Conservation (phyloP, 2,888 invertebrate species). For the Tethea ocularis region DNA sequence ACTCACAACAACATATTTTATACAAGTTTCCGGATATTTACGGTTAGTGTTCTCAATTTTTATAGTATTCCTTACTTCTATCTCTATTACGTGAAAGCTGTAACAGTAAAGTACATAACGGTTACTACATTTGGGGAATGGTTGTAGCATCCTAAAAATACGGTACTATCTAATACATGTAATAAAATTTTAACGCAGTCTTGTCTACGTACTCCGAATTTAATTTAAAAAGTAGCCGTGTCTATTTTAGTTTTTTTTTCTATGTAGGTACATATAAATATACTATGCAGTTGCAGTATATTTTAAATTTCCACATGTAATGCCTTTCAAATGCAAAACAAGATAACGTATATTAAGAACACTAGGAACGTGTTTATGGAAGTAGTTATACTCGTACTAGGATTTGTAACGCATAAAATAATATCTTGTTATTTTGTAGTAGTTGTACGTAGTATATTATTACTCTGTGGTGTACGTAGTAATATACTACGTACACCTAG, state of each 20-base stretch:
- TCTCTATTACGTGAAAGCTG: slow-evolving; percentile 56
- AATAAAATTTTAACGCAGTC: slow-evolving; percentile 1
- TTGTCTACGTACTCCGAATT: slow-evolving; percentile 7
- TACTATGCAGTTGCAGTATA: no score
- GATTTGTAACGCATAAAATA: no score
- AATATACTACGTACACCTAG: no score
- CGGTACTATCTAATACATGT: slow-evolving; percentile 2
- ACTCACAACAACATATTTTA: slow-evolving; percentile 8
- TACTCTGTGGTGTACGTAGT: no score
- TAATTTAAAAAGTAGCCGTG: slow-evolving; percentile 12
- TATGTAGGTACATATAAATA: background rate
- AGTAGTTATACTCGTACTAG: no score
- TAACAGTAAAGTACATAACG: slow-evolving; percentile 62
- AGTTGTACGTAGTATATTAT: no score
- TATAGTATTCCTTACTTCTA: slow-evolving; percentile 59
- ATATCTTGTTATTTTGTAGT: no score
- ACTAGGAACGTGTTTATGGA: no score
- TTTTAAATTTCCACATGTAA: no score
- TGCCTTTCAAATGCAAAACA: no score
- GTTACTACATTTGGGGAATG: slow-evolving; percentile 60
- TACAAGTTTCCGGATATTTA: slow-evolving; percentile 39
- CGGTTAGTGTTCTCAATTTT: slow-evolving; percentile 56
- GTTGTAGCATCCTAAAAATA: slow-evolving; percentile 46
- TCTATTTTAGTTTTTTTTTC: slow-evolving; percentile 18
- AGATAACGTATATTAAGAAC: no score